Evolutionary conservation across 2,888 invertebrate genomes (phyloP).

Genomic region (Megastigmus dorsalis): DNA sequence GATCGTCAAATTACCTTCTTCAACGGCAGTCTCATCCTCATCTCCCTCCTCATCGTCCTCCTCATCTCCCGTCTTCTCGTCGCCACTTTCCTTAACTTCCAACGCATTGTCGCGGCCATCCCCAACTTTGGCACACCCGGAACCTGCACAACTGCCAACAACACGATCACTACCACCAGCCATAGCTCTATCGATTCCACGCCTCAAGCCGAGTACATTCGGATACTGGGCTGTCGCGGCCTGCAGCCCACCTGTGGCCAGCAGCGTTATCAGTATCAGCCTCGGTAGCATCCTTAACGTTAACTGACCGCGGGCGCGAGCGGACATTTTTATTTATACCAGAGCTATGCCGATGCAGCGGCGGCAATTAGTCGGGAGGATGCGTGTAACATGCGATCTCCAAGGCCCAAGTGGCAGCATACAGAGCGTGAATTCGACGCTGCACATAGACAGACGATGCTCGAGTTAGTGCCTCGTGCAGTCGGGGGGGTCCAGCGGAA

Average conservation of each 20-base stretch:
- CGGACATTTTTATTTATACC: slow-evolving; percentile 67
- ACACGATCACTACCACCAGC: neutral
- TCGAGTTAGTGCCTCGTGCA: too few relatives aligned
- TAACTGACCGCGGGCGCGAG: slow-evolving; percentile 60
- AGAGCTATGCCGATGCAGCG: neutral
- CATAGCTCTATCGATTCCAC: neutral
- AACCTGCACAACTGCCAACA: neutral
- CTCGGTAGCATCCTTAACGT: slow-evolving; percentile 69
- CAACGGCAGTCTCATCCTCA: slow-evolving; percentile 15
- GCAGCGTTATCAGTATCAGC: slow-evolving; percentile 57
- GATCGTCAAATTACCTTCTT: slow-evolving; percentile 39
- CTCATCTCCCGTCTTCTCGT: neutral
- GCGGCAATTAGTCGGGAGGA: neutral
- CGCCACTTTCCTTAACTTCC: neutral
- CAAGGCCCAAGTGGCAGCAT: slow-evolving; percentile 64
- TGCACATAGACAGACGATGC: too few relatives aligned
- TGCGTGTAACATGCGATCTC: too few relatives aligned
- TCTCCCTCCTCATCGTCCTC: neutral
- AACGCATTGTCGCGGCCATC: neutral
- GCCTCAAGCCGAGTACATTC: neutral
- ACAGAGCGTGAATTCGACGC: slow-evolving; percentile 73
- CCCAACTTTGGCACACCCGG: neutral
- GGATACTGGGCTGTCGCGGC: neutral
- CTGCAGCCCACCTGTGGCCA: slow-evolving; percentile 17
- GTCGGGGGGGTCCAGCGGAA: too few relatives aligned